Evolutionary conservation across 2,113 vertebrate species (phyloP), one percentile per base, ranked within the genome.

Genomic region (Alectura lathami): DNA sequence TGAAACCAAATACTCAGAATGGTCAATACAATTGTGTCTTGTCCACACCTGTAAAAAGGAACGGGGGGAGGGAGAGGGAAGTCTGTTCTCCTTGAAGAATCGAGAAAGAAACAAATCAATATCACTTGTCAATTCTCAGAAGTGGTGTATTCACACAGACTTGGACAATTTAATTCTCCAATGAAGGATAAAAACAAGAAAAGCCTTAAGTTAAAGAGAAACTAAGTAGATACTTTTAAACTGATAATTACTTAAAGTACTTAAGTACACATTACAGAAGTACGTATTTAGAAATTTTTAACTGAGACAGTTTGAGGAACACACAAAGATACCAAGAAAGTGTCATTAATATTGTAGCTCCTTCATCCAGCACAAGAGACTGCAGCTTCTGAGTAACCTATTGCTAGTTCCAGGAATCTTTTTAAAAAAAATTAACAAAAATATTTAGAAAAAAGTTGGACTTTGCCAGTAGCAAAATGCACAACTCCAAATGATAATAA

Each of bases 91-190:
- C 89, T 96, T 94, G 89, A 96, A 81, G 64, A 75, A 91, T 59
- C 85, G 63, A 94, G 89, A 83, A 94, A 67, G 75, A 79, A 34
- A 74, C 36, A 90, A 96, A 97, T 96, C 94, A 83, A 42, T 96
- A 95, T 45, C 45, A 88, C 59, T 74, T 96, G 96, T 96, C 85
- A 89, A 90, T 97, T 96, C 91, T 75, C 80, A 89, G 84, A 73
- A 93, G 62, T 54, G 64, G 73, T 81, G 36, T 91, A 91, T 80
- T 94, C 18, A 12, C 63, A 87, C 43, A 86, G 24, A 83, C 91
- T 89, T 74, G 75, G 60, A 84, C 45, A 89, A 88, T 78, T 92
- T 93, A 87, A 85, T 91, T 88, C 88, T 94, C 94, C 93, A 94
- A 90, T 64, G 62, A 96, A 97, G 69, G 54, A 76, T 85, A 86